phyloP scores from a whole-genome alignment of 2,888 invertebrate genomes.

The Tiliacea aurago region DNA sequence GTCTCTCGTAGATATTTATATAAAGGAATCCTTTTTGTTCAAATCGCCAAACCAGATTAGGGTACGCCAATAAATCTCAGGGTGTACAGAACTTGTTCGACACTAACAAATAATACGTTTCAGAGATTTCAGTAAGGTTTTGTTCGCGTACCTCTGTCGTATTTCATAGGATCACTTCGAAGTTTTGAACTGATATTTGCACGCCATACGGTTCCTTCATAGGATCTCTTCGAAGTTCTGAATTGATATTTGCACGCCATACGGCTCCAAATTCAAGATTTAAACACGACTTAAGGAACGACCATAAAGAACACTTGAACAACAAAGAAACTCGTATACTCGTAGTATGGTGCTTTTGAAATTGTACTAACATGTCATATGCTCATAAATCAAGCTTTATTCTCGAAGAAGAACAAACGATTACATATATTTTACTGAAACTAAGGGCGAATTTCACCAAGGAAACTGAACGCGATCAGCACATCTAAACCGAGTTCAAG shows the following conservation, averaged over 20 bases:
- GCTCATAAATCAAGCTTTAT: conserved; percentile 18
- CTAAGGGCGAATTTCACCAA: no score
- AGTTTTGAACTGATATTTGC: conserved; percentile 1
- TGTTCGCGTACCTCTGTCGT: not conserved
- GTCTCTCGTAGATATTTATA: conserved; percentile 39
- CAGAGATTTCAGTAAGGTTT: conserved; percentile 16
- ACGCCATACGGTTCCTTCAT: not conserved
- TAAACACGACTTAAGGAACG: not conserved
- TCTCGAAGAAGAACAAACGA: conserved; percentile 23
- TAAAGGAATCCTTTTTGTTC: conserved; percentile 45
- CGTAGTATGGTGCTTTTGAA: conserved; percentile 32
- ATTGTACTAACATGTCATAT: conserved; percentile 32
- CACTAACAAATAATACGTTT: conserved; percentile 22
- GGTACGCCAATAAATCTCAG: conserved; percentile 48
- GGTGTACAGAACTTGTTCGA: conserved; percentile 24
- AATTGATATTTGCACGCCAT: conserved; percentile 1
- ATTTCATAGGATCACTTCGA: not conserved
- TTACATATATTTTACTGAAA: not conserved
- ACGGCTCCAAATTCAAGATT: not conserved
- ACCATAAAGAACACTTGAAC: conserved; percentile 10
- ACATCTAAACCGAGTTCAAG: no score
- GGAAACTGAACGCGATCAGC: no score
- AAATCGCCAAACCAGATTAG: conserved; percentile 51
- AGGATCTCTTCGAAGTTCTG: not conserved
- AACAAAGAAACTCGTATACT: conserved; percentile 38